phyloP scores from a whole-genome alignment of 1,140 invertebrate genomes.

The Wiebesia pumilae region DNA sequence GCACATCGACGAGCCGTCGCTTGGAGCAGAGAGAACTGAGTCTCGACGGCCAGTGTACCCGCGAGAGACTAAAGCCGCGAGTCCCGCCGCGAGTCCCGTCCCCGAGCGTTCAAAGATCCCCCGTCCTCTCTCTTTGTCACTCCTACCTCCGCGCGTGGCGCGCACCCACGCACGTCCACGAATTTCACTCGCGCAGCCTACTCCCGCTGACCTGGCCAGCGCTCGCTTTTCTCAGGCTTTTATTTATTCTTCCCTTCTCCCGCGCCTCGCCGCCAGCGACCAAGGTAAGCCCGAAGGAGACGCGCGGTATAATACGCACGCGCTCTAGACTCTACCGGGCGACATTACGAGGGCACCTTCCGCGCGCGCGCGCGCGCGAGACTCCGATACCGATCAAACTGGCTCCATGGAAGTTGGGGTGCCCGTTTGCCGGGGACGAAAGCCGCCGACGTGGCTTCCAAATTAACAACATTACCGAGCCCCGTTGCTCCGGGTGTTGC shows the following conservation, averaged over 20 bases:
- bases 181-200: slow-evolving; percentile 13
- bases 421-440: no score
- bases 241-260: slow-evolving; percentile 19
- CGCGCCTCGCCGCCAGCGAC: not conserved
- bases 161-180: slow-evolving; percentile 27
- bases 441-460: no score
- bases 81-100: slow-evolving; percentile 5
- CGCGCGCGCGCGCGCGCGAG: no score
- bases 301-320: not conserved
- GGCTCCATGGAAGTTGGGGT: no score
- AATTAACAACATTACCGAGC: no score
- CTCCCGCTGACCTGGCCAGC: not conserved
- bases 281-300: slow-evolving; percentile 1
- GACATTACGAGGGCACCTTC: no score
- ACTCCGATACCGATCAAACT: no score
- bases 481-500: no score
- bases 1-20: not conserved
- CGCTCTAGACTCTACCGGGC: no score
- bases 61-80: slow-evolving; percentile 40
- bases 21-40: not conserved
- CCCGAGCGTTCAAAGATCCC: not conserved
- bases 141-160: slow-evolving; percentile 20
- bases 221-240: slow-evolving; percentile 6
- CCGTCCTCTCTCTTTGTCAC: not conserved
- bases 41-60: slow-evolving; percentile 25